Evolutionary conservation across 2,888 invertebrate species (phyloP).

Genomic region (Drosophila nr. perissopoda): DNA sequence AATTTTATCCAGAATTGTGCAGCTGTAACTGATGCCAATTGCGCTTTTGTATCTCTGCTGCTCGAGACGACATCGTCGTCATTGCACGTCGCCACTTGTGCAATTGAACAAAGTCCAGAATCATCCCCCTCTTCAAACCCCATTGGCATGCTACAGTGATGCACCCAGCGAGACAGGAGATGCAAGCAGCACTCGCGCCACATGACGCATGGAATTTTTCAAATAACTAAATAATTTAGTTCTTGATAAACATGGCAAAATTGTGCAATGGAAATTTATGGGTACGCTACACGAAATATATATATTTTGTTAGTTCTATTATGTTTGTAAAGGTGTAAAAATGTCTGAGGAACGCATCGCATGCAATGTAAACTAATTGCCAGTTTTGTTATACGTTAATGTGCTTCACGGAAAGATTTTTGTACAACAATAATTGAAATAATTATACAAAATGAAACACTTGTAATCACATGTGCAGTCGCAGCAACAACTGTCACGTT

Average conservation of each 20-base stretch:
- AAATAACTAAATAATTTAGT: slow-evolving; percentile 21
- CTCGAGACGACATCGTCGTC: slow-evolving; percentile 23
- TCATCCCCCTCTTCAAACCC: not conserved
- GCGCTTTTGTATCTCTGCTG: slow-evolving; percentile 56
- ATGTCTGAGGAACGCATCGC: slow-evolving; percentile 18
- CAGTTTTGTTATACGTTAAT: slow-evolving; percentile 2
- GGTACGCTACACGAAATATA: not conserved
- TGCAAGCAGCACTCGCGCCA: slow-evolving; percentile 18
- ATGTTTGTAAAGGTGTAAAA: slow-evolving; percentile 40
- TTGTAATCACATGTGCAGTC: slow-evolving; percentile 4
- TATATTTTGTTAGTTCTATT: slow-evolving; percentile 6
- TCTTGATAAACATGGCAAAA: slow-evolving; percentile 29
- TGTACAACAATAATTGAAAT: slow-evolving; percentile 19
- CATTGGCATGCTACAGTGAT: not conserved
- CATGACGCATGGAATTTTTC: slow-evolving; percentile 54
- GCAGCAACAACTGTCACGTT: slow-evolving; percentile 29
- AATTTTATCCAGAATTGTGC: slow-evolving; percentile 77
- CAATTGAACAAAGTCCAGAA: slow-evolving; percentile 75
- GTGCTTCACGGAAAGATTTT: slow-evolving; percentile 23
- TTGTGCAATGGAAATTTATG: slow-evolving; percentile 42
- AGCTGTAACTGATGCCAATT: slow-evolving; percentile 79
- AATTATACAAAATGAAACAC: slow-evolving; percentile 28
- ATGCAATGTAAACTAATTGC: slow-evolving; percentile 26
- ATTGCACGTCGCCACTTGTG: slow-evolving; percentile 61
- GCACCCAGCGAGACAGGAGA: slow-evolving; percentile 4